Base-by-base conservation (phyloP, 1,140 invertebrate genomes). In the Halictus rubicundus region DNA sequence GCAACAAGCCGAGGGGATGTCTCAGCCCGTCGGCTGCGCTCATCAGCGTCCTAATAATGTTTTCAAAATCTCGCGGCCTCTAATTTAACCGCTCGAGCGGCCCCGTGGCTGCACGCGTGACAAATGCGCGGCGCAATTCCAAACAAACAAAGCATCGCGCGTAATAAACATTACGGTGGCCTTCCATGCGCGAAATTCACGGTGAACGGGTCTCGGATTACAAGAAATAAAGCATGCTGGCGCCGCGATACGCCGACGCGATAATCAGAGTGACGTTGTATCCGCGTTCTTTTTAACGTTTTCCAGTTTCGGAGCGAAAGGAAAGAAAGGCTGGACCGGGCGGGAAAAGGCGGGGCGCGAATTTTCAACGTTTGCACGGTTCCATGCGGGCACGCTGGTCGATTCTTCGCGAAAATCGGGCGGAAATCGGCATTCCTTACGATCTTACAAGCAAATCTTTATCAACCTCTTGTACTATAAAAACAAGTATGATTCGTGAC, bases 101-200 rank as follows among this genome's bases (percentile, higher is more conserved):
- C 1, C 39, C 39, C 12, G 10, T 0, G 10, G 0, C 7, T 12
- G 10, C 0, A 12, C 49, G 14, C 65, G 27, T 68, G 74, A 70
- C 66, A 60, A 77, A 77, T 77, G 37, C 25, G 32, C 1, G 1
- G 14, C 1, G 16, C 74, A n/a, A 70, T 60, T 57, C 19, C 52
- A 19, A 49, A 59, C 52, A 21, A 32, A 59, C 74, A 60, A 70
- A 76, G 37, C 74, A n/a, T 46, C 25, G 8, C 46, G 42, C 39
- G 65, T 76, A 76, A 70, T 77, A 77, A 77, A 77, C 74, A 77
- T 77, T 77, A 77, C 49, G 74, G 23, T 66, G 37, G 32, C n/a
- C 25, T 46, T 39, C 10, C 39, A 23, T 59, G n/a, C 61, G 57
- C 27, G 49, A 78, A 72, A 78, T 72, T 72, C 68, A n/a, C 10